These are phyloP conservation scores for Adelphocoris suturalis DNA, from an alignment of 2,888 invertebrate species.

Conservation along the genomic window DNA sequence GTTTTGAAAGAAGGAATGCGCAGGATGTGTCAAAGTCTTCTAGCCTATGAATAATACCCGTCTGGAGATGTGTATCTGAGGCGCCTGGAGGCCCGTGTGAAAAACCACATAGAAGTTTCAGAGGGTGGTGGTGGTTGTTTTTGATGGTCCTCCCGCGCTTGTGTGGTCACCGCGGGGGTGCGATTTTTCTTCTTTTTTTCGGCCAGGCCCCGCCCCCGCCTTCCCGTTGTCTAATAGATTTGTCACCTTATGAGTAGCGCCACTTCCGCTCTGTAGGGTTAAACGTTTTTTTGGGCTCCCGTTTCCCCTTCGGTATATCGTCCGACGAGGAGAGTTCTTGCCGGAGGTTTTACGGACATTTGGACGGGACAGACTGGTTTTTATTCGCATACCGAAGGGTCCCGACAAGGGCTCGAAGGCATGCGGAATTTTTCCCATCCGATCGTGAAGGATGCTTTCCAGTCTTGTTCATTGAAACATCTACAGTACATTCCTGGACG, in stretches of 20 bases:
- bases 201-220: background rate
- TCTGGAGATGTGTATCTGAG: constrained; percentile 69
- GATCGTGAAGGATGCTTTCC: constrained; percentile 31
- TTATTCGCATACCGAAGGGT: constrained; percentile 32
- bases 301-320: background rate
- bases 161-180: constrained; percentile 68
- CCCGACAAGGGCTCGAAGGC: constrained; percentile 32
- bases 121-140: constrained; percentile 50
- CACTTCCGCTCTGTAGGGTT: constrained; percentile 61
- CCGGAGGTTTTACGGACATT: constrained; percentile 12
- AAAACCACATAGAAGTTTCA: constrained; percentile 12
- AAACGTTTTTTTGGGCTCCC: background rate
- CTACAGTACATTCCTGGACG: background rate
- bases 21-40: constrained; percentile 65
- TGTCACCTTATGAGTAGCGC: constrained; percentile 64
- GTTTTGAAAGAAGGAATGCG: constrained; percentile 51
- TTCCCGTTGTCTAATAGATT: constrained; percentile 44
- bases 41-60: constrained; percentile 68
- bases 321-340: background rate
- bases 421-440: constrained; percentile 36
- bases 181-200: constrained; percentile 21
- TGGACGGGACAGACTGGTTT: constrained; percentile 19
- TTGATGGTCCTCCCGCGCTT: constrained; percentile 29
- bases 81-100: constrained; percentile 65
- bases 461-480: constrained; percentile 32